Percentiles rank a stretch among this genome's conserved stretches.
These are phyloP conservation scores for Dasyprocta punctata DNA, from an alignment of 2,113 vertebrate genomes.

Conservation along the genomic window DNA sequence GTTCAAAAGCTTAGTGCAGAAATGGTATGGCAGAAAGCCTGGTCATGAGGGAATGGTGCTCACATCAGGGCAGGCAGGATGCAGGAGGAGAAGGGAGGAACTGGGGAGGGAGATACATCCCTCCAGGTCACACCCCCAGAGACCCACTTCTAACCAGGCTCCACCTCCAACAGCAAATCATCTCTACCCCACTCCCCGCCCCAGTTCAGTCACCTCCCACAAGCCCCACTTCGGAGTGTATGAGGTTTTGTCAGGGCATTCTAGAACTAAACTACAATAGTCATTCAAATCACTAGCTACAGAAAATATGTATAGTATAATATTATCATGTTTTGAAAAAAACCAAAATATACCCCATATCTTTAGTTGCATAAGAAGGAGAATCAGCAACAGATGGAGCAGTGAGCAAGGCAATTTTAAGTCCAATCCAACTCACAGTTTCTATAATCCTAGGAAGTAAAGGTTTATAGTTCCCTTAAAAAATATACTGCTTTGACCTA, in stretches of 20 bases:
- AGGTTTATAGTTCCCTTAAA: slow-evolving; percentile 50
- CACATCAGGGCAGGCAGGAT: not conserved
- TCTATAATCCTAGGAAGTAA: slow-evolving; percentile 16
- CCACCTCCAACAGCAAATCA: not conserved
- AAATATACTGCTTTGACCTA: slow-evolving; percentile 52
- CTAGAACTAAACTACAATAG: not conserved
- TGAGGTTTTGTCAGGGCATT: not conserved
- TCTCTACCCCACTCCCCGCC: not conserved
- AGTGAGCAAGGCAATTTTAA: not conserved
- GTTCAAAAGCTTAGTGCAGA: not conserved
- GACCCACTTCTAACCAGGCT: not conserved
- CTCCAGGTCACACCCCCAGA: not conserved
- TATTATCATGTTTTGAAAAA: not conserved
- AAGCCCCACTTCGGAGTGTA: not conserved
- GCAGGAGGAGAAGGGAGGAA: not conserved
- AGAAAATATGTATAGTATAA: not conserved
- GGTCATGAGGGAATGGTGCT: not conserved
- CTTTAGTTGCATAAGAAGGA: not conserved
- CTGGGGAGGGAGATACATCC: not conserved
- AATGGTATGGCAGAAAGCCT: not conserved
- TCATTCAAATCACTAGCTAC: not conserved
- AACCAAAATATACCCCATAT: not conserved
- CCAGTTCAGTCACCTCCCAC: not conserved
- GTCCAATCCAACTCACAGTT: not conserved
- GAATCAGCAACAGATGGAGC: not conserved